Base-by-base conservation (phyloP, 2,113 vertebrate genomes). In the Daboia siamensis region DNA sequence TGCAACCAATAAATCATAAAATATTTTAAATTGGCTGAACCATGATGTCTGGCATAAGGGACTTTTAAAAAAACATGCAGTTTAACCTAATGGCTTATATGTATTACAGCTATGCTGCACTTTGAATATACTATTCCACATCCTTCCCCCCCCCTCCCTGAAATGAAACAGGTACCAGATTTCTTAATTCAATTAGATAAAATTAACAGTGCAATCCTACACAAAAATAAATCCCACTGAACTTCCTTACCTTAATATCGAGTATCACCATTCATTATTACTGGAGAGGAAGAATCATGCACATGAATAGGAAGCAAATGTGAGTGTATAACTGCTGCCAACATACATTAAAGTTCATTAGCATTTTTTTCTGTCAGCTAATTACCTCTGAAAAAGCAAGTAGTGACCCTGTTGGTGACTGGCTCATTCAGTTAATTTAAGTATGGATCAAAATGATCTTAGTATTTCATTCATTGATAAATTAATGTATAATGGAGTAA, bases 61-160 rank as follows among this genome's bases (percentile, higher is more conserved):
- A 80, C 17, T 80, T 74, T 80, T 80, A 21, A 80, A 80, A 39
- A 80, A 44, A 9, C 74, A 44, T 1, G 33, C 74, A 44, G 74
- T 80, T 80, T 80, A 80, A 44, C 9, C 74, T 44, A 80, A 39
- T 39, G 69, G 69, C 2, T 39, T 80, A 39, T 33, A 39, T 39
- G n/a, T 80, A 80, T 44, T 44, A 10, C 33, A 80, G 17, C 6
- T 21, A 44, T 44, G 33, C 74, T 44, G 7, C 74, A 44, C 33
- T 44, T 80, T 80, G 74, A 44, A 44, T 80, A 44, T 80, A 44
- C 17, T 21, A 21, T 80, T 80, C 74, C 17, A 39, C 33, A 9
- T 80, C 17, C 7, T 80, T 21, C 21, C 1, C 0, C 1, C 3
- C 0, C 1, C 6, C 15, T 4, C 33, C 17, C 15, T 4, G 33